Evolutionary conservation across 2,113 vertebrate genomes (phyloP), one percentile per base, ranked within the genome.

Genomic region (Hemichromis elongatus): DNA sequence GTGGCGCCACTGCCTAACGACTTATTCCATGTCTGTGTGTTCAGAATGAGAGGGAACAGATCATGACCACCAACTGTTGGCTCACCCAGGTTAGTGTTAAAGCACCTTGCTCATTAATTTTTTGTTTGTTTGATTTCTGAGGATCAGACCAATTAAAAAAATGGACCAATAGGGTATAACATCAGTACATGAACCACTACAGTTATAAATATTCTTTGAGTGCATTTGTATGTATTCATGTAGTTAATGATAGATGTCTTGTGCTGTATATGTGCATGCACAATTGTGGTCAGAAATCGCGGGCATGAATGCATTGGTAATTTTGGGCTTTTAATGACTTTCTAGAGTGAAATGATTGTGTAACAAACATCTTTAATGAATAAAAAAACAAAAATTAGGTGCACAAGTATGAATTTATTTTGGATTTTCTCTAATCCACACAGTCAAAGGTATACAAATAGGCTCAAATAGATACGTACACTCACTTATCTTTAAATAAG

Each of bases 31-130:
- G 33, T 82, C 19, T 91, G 54, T 92, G 47, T 93, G n/a, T 95
- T 88, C 93, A 97, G 96, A 97, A 97, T n/a, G 96, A 96, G 84
- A 94, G 96, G 59, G 96, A 97, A 73, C 96, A 97, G 93, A 97
- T 97, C 66, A 97, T 97, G 96, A 96, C 96, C 78, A 97, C 96
- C 56, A 97, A 97, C 86, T 96, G 96, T 75, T 97, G 96, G 96
- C 95, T 96, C 42, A 93, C 94, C 66, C 96, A 97, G 95, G 96
- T 97, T 85, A 50, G 88, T 89, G 77, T 53, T 54, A 26, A 3
- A 4, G 7, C 45, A 55, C 2, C 1, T 73, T 56, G 14, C 55
- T 45, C 19, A n/a, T 18, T 18, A 35, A 35, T 24, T 40, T 9
- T 19, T 83, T 75, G 35, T 66, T 21, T 81, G 7, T 79, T 3